Conservation (phyloP, 2,888 invertebrate species). For the Lycia hirtaria region DNA sequence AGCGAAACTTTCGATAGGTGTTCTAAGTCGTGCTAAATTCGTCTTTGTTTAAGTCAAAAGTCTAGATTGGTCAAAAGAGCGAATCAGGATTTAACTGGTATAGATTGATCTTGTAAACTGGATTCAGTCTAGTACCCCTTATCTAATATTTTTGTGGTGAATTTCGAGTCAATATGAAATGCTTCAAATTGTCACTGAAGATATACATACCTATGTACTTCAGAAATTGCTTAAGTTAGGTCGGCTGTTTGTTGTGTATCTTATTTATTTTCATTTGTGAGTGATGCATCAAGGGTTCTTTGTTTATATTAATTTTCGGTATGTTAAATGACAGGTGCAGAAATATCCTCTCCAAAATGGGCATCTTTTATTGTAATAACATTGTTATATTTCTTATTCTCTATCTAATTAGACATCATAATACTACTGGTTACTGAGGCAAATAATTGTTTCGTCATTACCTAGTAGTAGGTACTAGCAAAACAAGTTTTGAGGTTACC, state of each 20-base stretch:
- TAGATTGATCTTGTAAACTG: background rate
- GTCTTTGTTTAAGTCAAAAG: background rate
- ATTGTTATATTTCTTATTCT: slow-evolving; percentile 19
- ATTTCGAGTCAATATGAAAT: too few species aligned
- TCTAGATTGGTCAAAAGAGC: background rate
- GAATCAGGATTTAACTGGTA: background rate
- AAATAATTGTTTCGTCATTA: slow-evolving; percentile 41
- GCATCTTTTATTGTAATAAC: slow-evolving; percentile 17
- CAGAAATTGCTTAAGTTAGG: background rate
- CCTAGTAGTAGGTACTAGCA: slow-evolving; percentile 41
- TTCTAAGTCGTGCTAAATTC: background rate
- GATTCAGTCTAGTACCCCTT: background rate
- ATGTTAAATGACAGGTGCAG: slow-evolving; percentile 25
- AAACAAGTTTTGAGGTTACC: slow-evolving; percentile 69
- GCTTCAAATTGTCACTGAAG: too few species aligned
- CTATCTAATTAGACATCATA: slow-evolving; percentile 30
- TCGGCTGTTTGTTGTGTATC: slow-evolving; percentile 1
- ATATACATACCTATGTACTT: too few species aligned
- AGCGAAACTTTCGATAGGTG: background rate
- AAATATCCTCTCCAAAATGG: slow-evolving; percentile 17
- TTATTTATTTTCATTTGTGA: slow-evolving; percentile 11
- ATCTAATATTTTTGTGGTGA: background rate
- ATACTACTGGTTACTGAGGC: slow-evolving; percentile 23
- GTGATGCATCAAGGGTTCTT: background rate
- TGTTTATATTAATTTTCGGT: slow-evolving; percentile 12